Conservation (phyloP, 2,888 invertebrate species). For the Plagodis dolabraria region DNA sequence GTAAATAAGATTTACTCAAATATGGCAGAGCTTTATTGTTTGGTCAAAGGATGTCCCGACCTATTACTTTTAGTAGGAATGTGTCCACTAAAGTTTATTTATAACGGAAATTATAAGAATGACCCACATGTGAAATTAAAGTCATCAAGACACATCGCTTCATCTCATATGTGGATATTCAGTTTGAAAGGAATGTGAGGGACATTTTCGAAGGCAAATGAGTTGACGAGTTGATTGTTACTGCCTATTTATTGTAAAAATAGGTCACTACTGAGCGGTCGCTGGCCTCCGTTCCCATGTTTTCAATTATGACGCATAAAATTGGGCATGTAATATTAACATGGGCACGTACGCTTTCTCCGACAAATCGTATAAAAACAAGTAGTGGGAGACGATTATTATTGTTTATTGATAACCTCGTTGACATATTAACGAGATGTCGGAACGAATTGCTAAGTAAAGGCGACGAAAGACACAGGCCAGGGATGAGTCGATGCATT, state of each 20-base stretch:
- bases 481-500: slow-evolving; percentile 63
- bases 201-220: slow-evolving; percentile 66
- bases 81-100: too few species aligned
- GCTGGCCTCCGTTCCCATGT: slow-evolving; percentile 55
- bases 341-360: slow-evolving; percentile 43
- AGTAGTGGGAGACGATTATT: slow-evolving; percentile 55
- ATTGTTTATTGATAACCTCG: slow-evolving; percentile 72
- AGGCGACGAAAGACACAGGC: slow-evolving; percentile 72
- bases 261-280: slow-evolving; percentile 67
- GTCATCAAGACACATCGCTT: slow-evolving; percentile 41
- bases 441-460: slow-evolving; percentile 70
- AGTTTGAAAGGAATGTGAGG: slow-evolving; percentile 58
- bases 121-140: slow-evolving; percentile 45
- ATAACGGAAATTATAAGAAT: too few species aligned
- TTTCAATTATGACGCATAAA: slow-evolving; percentile 29
- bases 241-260: slow-evolving; percentile 70
- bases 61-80: too few species aligned
- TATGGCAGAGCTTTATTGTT: too few species aligned
- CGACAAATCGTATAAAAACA: slow-evolving; percentile 54
- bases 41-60: too few species aligned
- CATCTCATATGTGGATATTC: slow-evolving; percentile 49
- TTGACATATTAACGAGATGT: slow-evolving; percentile 79
- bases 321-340: slow-evolving; percentile 44
- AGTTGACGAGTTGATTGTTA: slow-evolving; percentile 67
- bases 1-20: too few species aligned